Percentiles rank a stretch among this genome's conserved stretches.
phyloP scores from a whole-genome alignment of 2,113 vertebrate species.

The Hiodon alosoides region DNA sequence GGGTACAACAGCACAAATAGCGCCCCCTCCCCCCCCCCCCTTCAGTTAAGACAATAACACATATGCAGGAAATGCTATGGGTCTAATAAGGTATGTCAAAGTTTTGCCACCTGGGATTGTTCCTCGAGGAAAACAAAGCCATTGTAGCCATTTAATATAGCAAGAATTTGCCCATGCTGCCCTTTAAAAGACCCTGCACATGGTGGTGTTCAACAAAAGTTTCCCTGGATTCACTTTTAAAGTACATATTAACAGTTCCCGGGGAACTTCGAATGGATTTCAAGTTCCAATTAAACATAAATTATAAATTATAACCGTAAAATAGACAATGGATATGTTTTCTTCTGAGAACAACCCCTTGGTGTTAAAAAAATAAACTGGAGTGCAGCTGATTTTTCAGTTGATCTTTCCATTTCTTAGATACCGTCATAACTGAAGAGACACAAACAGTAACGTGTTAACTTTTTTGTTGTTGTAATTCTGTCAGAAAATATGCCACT shows the following conservation, averaged over 20 bases:
- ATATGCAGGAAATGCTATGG: conserved; percentile 86
- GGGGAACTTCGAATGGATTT: no score
- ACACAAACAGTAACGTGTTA: not conserved
- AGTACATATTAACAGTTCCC: no score
- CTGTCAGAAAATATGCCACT: conserved; percentile 23
- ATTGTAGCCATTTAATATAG: no score
- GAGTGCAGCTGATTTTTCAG: conserved; percentile 52
- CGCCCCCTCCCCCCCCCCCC: conserved; percentile 56
- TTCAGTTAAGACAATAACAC: conserved; percentile 93
- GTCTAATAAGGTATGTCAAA: conserved; percentile 61
- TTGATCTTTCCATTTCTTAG: conserved; percentile 37
- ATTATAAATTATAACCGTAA: conserved; percentile 29
- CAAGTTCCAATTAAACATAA: conserved; percentile 23
- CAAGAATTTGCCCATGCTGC: no score
- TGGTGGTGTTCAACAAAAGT: no score
- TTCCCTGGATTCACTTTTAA: no score
- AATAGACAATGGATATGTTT: not conserved
- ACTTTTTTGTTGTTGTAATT: conserved; percentile 6
- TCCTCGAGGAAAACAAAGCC: no score
- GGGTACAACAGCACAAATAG: conserved; percentile 65
- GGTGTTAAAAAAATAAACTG: conserved; percentile 14
- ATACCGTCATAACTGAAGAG: conserved; percentile 25
- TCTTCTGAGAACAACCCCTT: conserved; percentile 43
- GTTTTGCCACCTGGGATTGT: conserved; percentile 39
- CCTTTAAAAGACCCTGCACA: no score